Base-by-base conservation (phyloP, 2,113 vertebrate species). In the Cebidichthys violaceus region DNA sequence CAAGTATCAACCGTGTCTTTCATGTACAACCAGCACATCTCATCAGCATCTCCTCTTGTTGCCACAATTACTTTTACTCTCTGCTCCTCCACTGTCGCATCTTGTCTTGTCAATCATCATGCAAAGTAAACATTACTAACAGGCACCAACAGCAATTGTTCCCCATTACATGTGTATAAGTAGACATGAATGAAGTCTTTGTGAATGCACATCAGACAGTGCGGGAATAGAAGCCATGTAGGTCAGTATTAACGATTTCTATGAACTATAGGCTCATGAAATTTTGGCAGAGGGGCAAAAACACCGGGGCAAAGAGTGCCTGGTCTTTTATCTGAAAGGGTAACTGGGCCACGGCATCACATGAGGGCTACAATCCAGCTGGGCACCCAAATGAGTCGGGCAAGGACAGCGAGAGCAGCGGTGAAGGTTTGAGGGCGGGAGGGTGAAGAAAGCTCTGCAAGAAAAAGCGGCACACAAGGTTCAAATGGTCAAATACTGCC, bases 121-220 rank as follows among this genome's bases (percentile, higher is more conserved):
- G 15, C 31, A 43, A 65, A 74, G 33, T 45, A 74, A 83, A 75
- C 81, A 79, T 62, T 55, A 33, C 70, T 81, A 79, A 88, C 24
- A 31, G 39, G n/a, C 57, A 59, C 67, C 9, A 64, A 79, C 79
- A 83, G 73, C 55, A 35, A 79, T 89, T 86, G 76, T 90, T 86
- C 71, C 17, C 41, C 15, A 52, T 71, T 77, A 60, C 71, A 84
- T 35, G 35, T 76, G 64, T 76, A 27, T 82, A 75, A 79, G 62
- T 17, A 69, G 29, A 64, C 74, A 70, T 52, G 77, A 90, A 87
- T 78, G 50, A 77, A 29, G 77, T 73, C 64, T 76, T 70, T 64
- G 69, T 81, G 24, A 65, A 47, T 62, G 54, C 27, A 33, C 8
- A 72, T 71, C 20, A 70, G 55, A 37, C 62, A 15, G 52, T 10